Evolutionary conservation across 2,797 vertebrate species (phyloP), one percentile per base, ranked within the genome.

Genomic region (Streptopelia turtur): DNA sequence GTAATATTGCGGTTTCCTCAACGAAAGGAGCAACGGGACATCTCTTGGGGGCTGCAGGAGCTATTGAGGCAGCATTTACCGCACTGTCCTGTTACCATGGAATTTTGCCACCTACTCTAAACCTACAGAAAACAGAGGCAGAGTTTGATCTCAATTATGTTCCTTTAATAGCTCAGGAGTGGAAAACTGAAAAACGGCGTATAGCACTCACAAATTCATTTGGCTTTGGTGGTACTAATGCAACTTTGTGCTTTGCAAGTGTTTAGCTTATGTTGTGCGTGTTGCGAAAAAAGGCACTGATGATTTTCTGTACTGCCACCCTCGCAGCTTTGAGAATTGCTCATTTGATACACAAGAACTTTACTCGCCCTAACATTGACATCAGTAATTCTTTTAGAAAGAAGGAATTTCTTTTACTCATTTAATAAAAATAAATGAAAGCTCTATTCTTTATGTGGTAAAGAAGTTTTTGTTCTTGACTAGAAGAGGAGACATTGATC

Each of bases 11-110:
- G 0, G 97, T 99, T 35, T 99, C 99, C 33, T 99, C 99, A 53
- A 99, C 99, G 21, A 99, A 99, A 90, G 99, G 99, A 88, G 99
- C 99, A 74, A 99, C 99, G 0, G 99, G 99, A 17, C 99, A 99
- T 92, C 98, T 99, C 61, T 97, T 99, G 23, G 99, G 99, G 31
- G 99, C 99, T 1, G 98, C 99, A 4, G 99, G 99, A 20, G 99
- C 99, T 1, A 97, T 99, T 21, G 99, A 99, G 97, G 98, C 98
- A 16, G 98, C 99, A 6, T 99, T 99, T 90, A 99, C 99, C 1
- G 98, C 98, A 9, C 94, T 99, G 85, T 98, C 99, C 56, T 99
- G 99, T 94, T 98, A 98, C 93, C 97, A 99, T 24, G 95, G 95
- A 31, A 90, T 98, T 94, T 97, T 99, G 63, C 99, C 99, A 18